phyloP scores from a whole-genome alignment of 2,888 invertebrate species.

The Epistrophe grossulariae region DNA sequence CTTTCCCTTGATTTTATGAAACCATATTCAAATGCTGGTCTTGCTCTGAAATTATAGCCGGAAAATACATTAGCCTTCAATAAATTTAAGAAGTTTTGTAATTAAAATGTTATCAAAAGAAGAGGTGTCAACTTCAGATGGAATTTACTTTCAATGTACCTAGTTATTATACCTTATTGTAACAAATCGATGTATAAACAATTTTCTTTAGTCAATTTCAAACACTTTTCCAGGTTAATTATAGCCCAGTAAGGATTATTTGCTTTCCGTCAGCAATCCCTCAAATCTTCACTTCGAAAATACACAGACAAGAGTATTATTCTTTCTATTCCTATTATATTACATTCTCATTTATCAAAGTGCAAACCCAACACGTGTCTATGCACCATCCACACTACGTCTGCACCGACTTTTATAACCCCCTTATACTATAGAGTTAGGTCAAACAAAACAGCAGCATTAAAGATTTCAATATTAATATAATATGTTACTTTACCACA shows the following conservation, averaged over 20 bases:
- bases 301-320: conserved; percentile 25
- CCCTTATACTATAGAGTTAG: conserved; percentile 12
- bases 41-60: background rate
- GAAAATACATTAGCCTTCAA: background rate
- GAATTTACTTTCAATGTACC: conserved; percentile 42
- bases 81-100: background rate
- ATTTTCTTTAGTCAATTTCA: conserved; percentile 44
- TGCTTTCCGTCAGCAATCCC: conserved; percentile 25
- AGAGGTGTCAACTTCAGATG: conserved; percentile 64
- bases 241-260: conserved; percentile 43
- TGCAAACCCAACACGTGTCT: conserved; percentile 57
- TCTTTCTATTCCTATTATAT: conserved; percentile 54
- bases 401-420: conserved; percentile 37
- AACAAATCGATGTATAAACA: conserved; percentile 8
- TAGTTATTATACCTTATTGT: background rate
- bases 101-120: conserved; percentile 32
- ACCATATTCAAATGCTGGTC: background rate
- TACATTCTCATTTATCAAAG: conserved; percentile 67
- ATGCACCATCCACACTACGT: background rate
- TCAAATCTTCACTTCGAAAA: background rate
- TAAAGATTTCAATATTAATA: conserved; percentile 27
- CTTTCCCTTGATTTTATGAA: no score
- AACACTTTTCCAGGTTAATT: conserved; percentile 66
- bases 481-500: conserved; percentile 41
- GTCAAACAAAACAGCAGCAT: conserved; percentile 5